A percentile compares a stretch with the other conserved stretches of the same genome.
phyloP scores from a whole-genome alignment of 1,140 invertebrate species.

The Rhagoletis pomonella region DNA sequence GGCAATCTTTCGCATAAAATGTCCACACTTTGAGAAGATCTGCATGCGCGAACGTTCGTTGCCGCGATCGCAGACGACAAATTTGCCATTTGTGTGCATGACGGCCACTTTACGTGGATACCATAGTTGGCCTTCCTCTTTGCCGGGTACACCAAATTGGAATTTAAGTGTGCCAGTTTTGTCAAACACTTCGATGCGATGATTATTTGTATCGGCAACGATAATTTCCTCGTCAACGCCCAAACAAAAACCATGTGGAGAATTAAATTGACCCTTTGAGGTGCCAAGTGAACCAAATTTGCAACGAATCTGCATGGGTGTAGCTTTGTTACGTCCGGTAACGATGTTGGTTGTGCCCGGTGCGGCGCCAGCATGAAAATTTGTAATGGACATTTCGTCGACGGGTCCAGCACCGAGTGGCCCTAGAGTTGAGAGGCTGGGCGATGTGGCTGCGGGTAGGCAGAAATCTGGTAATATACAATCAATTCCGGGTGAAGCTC shows the following conservation, averaged over 20 bases:
- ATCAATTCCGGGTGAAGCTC: constrained; percentile 76
- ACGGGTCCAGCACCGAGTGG: constrained; percentile 58
- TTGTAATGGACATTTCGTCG: constrained; percentile 66
- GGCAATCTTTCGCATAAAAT: constrained; percentile 94
- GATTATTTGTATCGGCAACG: constrained; percentile 97
- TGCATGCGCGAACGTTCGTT: constrained; percentile 97
- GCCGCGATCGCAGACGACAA: constrained; percentile 96
- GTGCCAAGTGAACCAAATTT: constrained; percentile 96
- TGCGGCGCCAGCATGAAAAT: constrained; percentile 69
- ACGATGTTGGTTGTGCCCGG: constrained; percentile 67
- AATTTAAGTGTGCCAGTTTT: constrained; percentile 92
- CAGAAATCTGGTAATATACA: constrained; percentile 73
- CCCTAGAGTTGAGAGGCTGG: constrained; percentile 75
- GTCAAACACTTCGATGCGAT: constrained; percentile 95
- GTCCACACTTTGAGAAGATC: constrained; percentile 91
- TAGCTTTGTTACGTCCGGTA: constrained; percentile 82
- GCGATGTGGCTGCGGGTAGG: constrained; percentile 79
- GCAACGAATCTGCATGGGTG: constrained; percentile 89
- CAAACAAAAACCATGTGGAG: constrained; percentile 97
- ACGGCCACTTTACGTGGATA: constrained; percentile 97
- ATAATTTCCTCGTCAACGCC: constrained; percentile 96
- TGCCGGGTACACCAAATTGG: constrained; percentile 92
- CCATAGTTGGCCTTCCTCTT: constrained; percentile 97
- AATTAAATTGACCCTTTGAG: constrained; percentile 94
- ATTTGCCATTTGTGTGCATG: constrained; percentile 89